Conservation (phyloP, 2,797 vertebrate species). For the Labroides dimidiatus region DNA sequence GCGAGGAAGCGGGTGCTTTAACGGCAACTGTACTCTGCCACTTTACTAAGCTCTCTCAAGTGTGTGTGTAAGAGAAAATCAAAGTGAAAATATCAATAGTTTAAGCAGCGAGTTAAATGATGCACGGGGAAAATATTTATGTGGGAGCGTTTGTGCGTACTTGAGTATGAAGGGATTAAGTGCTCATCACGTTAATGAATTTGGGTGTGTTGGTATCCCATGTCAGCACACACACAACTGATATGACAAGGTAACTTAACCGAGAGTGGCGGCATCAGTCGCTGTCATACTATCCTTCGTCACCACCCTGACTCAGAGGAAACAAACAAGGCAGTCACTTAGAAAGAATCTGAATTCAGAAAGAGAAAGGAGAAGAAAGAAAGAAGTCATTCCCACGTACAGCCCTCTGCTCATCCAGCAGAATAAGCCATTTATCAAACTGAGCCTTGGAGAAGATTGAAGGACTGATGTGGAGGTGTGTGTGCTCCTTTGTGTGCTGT, state of each 20-base stretch:
- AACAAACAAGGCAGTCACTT: constrained; percentile 14
- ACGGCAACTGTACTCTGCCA: constrained; percentile 39
- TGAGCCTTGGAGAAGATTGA: constrained; percentile 61
- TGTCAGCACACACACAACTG: background rate
- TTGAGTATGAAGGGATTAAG: constrained; percentile 7
- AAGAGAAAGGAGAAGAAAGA: constrained; percentile 1
- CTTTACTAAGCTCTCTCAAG: constrained; percentile 14
- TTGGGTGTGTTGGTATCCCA: background rate
- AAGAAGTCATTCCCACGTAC: constrained; percentile 42
- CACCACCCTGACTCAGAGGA: constrained; percentile 18
- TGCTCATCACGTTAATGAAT: constrained; percentile 12
- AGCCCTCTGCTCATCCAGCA: constrained; percentile 55
- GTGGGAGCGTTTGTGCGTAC: background rate
- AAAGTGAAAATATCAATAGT: constrained; percentile 25
- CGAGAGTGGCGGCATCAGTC: constrained; percentile 11
- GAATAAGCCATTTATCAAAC: constrained; percentile 70
- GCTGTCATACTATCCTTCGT: constrained; percentile 2
- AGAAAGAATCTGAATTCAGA: constrained; percentile 9
- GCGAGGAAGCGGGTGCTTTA: constrained; percentile 44
- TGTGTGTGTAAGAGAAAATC: constrained; percentile 14
- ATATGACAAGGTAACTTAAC: constrained; percentile 23
- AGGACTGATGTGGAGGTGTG: constrained; percentile 44
- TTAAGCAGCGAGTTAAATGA: constrained; percentile 16
- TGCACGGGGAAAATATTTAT: constrained; percentile 19
- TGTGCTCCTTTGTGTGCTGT: constrained; percentile 25